Evolutionary conservation across 2,888 invertebrate genomes (phyloP).

Genomic region (Slavum lentiscoides): DNA sequence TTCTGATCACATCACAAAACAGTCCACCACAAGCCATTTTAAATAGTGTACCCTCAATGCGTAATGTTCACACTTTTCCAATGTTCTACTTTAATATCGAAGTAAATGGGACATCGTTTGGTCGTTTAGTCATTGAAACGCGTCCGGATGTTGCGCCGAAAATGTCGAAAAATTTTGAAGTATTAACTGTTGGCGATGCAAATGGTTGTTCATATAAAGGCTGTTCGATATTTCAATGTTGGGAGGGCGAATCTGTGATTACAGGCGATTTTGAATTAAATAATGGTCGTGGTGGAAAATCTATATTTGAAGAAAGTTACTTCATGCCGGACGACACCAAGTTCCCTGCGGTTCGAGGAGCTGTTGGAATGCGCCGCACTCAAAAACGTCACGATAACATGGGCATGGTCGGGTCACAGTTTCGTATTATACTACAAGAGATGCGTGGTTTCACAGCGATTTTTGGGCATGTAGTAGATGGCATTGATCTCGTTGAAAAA

Average conservation of each 20-base stretch:
- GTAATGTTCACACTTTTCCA: slow-evolving; percentile 60
- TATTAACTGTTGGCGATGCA: slow-evolving; percentile 72
- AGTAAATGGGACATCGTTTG: slow-evolving; percentile 71
- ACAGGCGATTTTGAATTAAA: slow-evolving; percentile 77
- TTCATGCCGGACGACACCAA: slow-evolving; percentile 82
- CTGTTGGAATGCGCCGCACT: slow-evolving; percentile 80
- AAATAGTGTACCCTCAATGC: slow-evolving; percentile 29
- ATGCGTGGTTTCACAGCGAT: slow-evolving; percentile 83
- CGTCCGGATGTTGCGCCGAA: slow-evolving; percentile 77
- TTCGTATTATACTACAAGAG: slow-evolving; percentile 78
- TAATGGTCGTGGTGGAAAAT: slow-evolving; percentile 78
- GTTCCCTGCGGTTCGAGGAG: slow-evolving; percentile 73
- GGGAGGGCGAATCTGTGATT: slow-evolving; percentile 80
- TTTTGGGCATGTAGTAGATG: slow-evolving; percentile 79
- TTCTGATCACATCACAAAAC: slow-evolving; percentile 45
- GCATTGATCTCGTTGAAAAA: slow-evolving; percentile 76
- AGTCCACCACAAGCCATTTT: slow-evolving; percentile 43
- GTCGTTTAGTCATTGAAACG: slow-evolving; percentile 76
- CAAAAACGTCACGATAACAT: slow-evolving; percentile 78
- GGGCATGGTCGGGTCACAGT: slow-evolving; percentile 83
- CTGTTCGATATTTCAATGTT: slow-evolving; percentile 79
- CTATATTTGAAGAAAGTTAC: slow-evolving; percentile 75
- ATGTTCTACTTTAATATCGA: slow-evolving; percentile 78
- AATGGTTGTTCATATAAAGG: slow-evolving; percentile 75
- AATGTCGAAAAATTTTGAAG: slow-evolving; percentile 79